Evolutionary conservation across 2,888 invertebrate species (phyloP).

Genomic region (Flexamia atlantica): DNA sequence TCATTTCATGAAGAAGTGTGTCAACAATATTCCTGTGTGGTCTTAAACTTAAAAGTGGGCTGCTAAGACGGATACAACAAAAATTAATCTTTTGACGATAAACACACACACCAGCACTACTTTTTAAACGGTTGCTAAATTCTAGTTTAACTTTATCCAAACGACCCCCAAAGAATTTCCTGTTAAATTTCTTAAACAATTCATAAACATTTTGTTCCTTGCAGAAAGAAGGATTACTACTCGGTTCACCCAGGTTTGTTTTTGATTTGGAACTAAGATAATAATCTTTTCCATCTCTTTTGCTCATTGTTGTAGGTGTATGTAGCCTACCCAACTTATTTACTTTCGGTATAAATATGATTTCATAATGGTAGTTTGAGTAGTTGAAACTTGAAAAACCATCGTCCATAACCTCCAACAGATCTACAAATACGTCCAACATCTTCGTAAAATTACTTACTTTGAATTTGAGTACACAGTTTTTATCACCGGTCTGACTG

Average conservation of each 20-base stretch:
- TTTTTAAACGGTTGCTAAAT: background rate
- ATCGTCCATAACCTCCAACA: too few species aligned
- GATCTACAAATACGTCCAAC: too few species aligned
- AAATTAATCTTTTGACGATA: background rate
- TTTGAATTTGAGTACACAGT: constrained; percentile 15
- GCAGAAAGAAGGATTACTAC: too few species aligned
- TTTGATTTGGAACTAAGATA: too few species aligned
- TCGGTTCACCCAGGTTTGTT: too few species aligned
- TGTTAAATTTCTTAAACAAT: background rate
- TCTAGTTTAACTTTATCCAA: background rate
- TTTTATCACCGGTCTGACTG: background rate
- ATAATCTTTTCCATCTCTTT: too few species aligned
- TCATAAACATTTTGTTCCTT: too few species aligned
- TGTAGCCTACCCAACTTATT: too few species aligned
- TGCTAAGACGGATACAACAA: background rate
- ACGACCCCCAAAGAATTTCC: background rate
- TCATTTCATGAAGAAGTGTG: constrained; percentile 94
- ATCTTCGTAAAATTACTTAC: background rate
- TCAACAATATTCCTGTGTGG: background rate
- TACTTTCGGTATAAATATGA: too few species aligned
- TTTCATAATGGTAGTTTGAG: too few species aligned
- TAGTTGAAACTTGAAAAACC: too few species aligned
- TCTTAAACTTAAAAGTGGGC: background rate
- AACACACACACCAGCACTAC: background rate
- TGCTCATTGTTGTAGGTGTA: too few species aligned